These are phyloP conservation scores for Nothoprocta perdicaria DNA, from an alignment of 2,113 vertebrate genomes.

Conservation along the genomic window DNA sequence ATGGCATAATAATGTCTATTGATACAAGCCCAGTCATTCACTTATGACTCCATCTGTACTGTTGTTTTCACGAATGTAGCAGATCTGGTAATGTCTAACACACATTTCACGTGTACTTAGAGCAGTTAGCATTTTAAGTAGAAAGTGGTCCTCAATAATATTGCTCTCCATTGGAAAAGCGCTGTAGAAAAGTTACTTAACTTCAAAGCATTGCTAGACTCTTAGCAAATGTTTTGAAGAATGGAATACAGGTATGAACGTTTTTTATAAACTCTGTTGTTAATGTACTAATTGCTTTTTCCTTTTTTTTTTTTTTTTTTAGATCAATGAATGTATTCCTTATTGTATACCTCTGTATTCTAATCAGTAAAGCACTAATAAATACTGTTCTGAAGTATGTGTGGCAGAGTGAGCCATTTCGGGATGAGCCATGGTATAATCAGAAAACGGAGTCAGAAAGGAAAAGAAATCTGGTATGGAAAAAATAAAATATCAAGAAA, in stretches of 20 bases:
- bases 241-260: background rate
- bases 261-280: background rate
- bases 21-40: background rate
- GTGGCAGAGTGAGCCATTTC: conserved; percentile 90
- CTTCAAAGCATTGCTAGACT: background rate
- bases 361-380: conserved; percentile 93
- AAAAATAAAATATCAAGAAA: background rate
- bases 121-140: background rate
- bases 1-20: background rate
- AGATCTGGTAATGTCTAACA: background rate
- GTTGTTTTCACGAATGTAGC: background rate
- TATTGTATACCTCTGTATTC: conserved; percentile 95
- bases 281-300: background rate
- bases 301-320: background rate
- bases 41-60: background rate
- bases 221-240: background rate
- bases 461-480: conserved; percentile 87
- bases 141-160: background rate
- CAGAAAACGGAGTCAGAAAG: conserved; percentile 87
- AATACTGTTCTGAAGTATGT: conserved; percentile 91
- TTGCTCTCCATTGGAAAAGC: background rate
- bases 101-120: background rate
- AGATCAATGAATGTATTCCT: conserved; percentile 98
- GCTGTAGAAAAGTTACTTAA: background rate
- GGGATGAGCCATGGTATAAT: conserved; percentile 95